A percentile compares a stretch with the other conserved stretches of the same genome.
phyloP scores from a whole-genome alignment of 1,140 invertebrate genomes.

The Pseudomyrmex cubaensis region DNA sequence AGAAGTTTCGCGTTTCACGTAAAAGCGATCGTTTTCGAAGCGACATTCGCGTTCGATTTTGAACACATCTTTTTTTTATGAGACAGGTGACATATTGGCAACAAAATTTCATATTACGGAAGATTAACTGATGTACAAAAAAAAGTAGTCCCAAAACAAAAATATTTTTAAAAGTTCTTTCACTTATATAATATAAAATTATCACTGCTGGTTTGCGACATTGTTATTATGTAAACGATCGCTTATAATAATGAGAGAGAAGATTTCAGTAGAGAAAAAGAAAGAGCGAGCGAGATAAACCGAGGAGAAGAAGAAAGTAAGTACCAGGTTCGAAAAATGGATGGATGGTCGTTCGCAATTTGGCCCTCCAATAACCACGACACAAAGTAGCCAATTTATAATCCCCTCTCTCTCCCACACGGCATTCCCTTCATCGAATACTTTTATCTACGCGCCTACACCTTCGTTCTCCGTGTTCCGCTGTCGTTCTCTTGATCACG shows the following conservation, averaged over 20 bases:
- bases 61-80: not conserved
- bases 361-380: slow-evolving; percentile 77
- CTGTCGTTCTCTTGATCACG: not conserved
- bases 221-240: too few species aligned
- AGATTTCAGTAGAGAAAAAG: slow-evolving; percentile 42
- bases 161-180: slow-evolving; percentile 5
- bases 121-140: not conserved
- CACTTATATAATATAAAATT: not conserved
- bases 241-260: slow-evolving; percentile 10
- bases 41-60: not conserved
- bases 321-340: slow-evolving; percentile 69
- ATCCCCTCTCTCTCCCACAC: slow-evolving; percentile 65
- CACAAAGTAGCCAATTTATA: slow-evolving; percentile 78
- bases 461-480: slow-evolving; percentile 3
- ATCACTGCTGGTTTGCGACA: not conserved
- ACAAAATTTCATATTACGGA: too few species aligned
- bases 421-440: slow-evolving; percentile 46
- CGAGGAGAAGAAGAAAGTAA: slow-evolving; percentile 65
- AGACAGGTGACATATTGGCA: not conserved
- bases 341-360: slow-evolving; percentile 79
- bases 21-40: slow-evolving; percentile 4
- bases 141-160: not conserved
- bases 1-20: not conserved
- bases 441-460: slow-evolving; percentile 65
- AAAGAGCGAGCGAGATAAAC: slow-evolving; percentile 16